Conservation (phyloP, 2,888 invertebrate genomes). For the Blomia tropicalis region DNA sequence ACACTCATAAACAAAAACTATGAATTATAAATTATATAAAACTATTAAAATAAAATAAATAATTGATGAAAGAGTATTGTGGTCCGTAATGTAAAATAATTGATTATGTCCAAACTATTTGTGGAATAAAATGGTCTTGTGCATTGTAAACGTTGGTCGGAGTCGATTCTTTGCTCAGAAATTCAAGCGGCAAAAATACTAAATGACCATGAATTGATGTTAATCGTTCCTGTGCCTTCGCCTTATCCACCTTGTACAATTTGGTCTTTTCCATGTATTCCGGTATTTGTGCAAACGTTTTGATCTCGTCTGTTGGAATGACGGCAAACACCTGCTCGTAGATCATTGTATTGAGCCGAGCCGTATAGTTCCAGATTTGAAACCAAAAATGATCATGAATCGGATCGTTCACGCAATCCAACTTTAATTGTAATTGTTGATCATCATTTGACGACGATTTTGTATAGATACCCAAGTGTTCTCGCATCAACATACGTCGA, state of each 20-base stretch:
- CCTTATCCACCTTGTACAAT: slow-evolving; percentile 55
- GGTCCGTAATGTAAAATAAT: too few species aligned
- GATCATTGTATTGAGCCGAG: slow-evolving; percentile 64
- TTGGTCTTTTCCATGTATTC: slow-evolving; percentile 56
- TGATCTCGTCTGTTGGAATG: slow-evolving; percentile 66
- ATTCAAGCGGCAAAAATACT: slow-evolving; percentile 72
- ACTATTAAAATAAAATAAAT: too few species aligned
- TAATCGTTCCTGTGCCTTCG: slow-evolving; percentile 47
- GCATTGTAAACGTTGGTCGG: slow-evolving; percentile 64
- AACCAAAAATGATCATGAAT: slow-evolving; percentile 63
- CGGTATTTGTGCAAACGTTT: slow-evolving; percentile 57
- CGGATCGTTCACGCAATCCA: slow-evolving; percentile 54
- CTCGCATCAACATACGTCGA: slow-evolving; percentile 67
- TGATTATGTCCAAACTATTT: slow-evolving; percentile 68
- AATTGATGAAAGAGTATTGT: too few species aligned
- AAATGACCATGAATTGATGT: slow-evolving; percentile 61
- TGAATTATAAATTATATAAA: too few species aligned
- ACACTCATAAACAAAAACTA: too few species aligned
- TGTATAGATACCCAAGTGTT: slow-evolving; percentile 61
- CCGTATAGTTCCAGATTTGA: slow-evolving; percentile 62
- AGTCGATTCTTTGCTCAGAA: slow-evolving; percentile 60
- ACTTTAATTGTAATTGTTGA: not conserved
- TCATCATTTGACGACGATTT: not conserved
- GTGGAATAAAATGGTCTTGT: slow-evolving; percentile 82
- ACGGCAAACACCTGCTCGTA: slow-evolving; percentile 80